A percentile compares a stretch with the other conserved stretches of the same genome.
These are phyloP conservation scores for Synaphobranchus kaupii DNA, from an alignment of 2,797 vertebrate species.

Conservation along the genomic window DNA sequence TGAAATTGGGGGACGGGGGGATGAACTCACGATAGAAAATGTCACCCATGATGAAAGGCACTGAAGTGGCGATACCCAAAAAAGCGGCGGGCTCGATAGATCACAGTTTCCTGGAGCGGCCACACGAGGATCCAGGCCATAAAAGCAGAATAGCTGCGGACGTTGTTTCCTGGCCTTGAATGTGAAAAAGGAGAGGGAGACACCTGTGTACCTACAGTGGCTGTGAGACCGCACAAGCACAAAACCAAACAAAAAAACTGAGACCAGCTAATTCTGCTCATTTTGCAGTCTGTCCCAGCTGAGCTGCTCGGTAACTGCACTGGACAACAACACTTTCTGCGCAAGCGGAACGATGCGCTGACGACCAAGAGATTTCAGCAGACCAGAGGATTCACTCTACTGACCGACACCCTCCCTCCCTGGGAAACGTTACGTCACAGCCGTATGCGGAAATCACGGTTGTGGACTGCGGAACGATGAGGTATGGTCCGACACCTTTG, in stretches of 20 bases:
- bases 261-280: no score
- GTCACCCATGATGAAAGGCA: neutral
- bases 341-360: no score
- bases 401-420: no score
- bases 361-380: no score
- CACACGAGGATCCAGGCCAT: neutral
- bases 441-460: no score
- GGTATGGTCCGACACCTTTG: neutral
- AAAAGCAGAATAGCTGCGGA: neutral
- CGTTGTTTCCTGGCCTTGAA: neutral
- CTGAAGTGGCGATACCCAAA: neutral
- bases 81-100: neutral
- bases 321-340: no score
- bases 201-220: no score
- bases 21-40: neutral
- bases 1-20: neutral
- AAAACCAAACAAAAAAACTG: neutral
- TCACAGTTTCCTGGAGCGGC: neutral
- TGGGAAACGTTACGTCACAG: no score
- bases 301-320: no score
- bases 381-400: no score
- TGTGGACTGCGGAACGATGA: neutral
- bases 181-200: neutral
- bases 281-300: no score
- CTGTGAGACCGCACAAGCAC: no score